A percentile compares a stretch with the other conserved stretches of the same genome.
Evolutionary conservation across 2,888 invertebrate genomes (phyloP).

Genomic region (Leptura quadrifasciata): DNA sequence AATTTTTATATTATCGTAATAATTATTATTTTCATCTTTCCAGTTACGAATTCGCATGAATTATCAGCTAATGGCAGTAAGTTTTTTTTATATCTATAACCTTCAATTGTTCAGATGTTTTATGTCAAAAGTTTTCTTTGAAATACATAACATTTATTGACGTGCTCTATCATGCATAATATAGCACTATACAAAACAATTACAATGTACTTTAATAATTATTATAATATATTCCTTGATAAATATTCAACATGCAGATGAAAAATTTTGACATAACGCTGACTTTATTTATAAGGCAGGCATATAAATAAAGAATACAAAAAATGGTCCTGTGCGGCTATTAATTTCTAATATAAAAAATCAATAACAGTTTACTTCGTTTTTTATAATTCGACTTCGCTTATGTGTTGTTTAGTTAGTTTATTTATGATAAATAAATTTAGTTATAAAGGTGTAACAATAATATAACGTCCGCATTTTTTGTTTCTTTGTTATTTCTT

Average conservation of each 20-base stretch:
- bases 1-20: slow-evolving; percentile 46
- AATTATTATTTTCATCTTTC: slow-evolving; percentile 66
- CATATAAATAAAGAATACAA: slow-evolving; percentile 13
- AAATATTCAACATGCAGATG: slow-evolving; percentile 30
- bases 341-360: not conserved
- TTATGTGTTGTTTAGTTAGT: not conserved
- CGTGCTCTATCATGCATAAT: slow-evolving; percentile 27
- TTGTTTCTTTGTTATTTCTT: too few relatives aligned
- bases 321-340: not conserved
- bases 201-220: slow-evolving; percentile 24
- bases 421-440: not conserved
- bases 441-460: too few relatives aligned
- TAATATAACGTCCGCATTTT: too few relatives aligned
- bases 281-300: slow-evolving; percentile 25
- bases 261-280: slow-evolving; percentile 40
- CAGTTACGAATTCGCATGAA: slow-evolving; percentile 68
- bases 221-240: slow-evolving; percentile 37
- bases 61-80: slow-evolving; percentile 68
- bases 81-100: slow-evolving; percentile 61
- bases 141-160: slow-evolving; percentile 37
- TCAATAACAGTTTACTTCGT: not conserved
- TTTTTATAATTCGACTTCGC: not conserved
- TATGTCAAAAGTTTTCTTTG: slow-evolving; percentile 53
- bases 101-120: slow-evolving; percentile 55
- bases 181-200: slow-evolving; percentile 11